Conservation (phyloP, 2,797 vertebrate species). For the Acanthornis magna region DNA sequence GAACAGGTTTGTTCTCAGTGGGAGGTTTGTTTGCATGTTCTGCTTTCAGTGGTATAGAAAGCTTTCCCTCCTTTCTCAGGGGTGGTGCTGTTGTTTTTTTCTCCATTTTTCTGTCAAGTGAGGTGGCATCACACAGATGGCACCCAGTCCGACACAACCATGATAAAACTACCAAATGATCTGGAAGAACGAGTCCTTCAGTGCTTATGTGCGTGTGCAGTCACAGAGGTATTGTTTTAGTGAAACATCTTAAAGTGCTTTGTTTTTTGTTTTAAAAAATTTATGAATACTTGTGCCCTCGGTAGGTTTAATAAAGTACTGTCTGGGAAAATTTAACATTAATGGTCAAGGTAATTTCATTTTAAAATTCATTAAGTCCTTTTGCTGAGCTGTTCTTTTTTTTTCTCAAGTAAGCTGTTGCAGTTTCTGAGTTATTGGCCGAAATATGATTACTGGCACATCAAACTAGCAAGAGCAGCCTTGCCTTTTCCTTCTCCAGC, state of each 20-base stretch:
- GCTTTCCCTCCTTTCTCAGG: not conserved
- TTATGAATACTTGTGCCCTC: not conserved
- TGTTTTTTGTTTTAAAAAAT: not conserved
- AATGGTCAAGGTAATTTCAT: not conserved
- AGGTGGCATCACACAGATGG: not conserved
- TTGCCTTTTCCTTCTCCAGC: not conserved
- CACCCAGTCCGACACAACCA: not conserved
- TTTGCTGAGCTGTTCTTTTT: not conserved
- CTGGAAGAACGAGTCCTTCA: not conserved
- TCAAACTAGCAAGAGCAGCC: not conserved
- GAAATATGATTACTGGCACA: not conserved
- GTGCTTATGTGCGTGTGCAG: not conserved
- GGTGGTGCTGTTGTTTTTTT: not conserved
- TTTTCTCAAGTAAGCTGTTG: not conserved
- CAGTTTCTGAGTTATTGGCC: not conserved
- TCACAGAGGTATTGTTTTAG: not conserved
- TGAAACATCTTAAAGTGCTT: not conserved
- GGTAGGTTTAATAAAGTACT: not conserved
- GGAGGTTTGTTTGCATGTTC: not conserved
- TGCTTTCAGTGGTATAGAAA: not conserved
- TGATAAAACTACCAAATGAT: not conserved
- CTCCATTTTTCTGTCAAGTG: not conserved
- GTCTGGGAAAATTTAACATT: not conserved
- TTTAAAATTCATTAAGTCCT: not conserved
- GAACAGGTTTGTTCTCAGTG: slow-evolving; percentile 13